A percentile compares a stretch with the other conserved stretches of the same genome.
Evolutionary conservation across 2,888 invertebrate genomes (phyloP).

Genomic region (Xylota segnis): DNA sequence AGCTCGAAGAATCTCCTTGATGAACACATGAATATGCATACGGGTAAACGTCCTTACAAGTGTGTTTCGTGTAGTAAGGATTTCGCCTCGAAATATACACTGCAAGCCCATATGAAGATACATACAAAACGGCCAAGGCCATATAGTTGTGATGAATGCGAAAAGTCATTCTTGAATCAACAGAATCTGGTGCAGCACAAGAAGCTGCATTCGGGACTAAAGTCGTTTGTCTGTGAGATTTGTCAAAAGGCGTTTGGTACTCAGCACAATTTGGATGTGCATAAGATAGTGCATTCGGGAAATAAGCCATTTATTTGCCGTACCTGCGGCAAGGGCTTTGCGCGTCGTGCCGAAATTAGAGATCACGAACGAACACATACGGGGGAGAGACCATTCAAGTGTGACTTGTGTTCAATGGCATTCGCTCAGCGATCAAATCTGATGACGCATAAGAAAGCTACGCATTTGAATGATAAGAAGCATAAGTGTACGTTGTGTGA

Average conservation of each 20-base stretch:
- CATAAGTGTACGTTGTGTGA: slow-evolving; percentile 89
- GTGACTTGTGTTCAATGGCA: slow-evolving; percentile 91
- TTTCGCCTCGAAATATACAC: slow-evolving; percentile 92
- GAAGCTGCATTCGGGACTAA: slow-evolving; percentile 89
- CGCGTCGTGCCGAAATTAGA: slow-evolving; percentile 90
- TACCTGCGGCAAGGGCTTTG: slow-evolving; percentile 90
- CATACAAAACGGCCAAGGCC: slow-evolving; percentile 89
- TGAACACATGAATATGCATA: slow-evolving; percentile 91
- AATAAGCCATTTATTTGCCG: slow-evolving; percentile 89
- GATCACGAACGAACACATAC: slow-evolving; percentile 93
- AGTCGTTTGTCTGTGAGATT: slow-evolving; percentile 81
- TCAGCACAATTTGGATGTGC: slow-evolving; percentile 91
- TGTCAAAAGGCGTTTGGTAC: slow-evolving; percentile 90
- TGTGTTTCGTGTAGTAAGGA: slow-evolving; percentile 89
- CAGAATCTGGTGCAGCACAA: slow-evolving; percentile 91
- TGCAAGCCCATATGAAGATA: slow-evolving; percentile 91
- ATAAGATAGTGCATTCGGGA: slow-evolving; percentile 92
- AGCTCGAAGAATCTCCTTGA: slow-evolving; percentile 89
- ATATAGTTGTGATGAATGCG: slow-evolving; percentile 88
- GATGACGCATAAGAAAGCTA: slow-evolving; percentile 91
- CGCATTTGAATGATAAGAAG: slow-evolving; percentile 90
- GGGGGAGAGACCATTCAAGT: slow-evolving; percentile 91
- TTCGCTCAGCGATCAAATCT: slow-evolving; percentile 94
- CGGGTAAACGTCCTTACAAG: slow-evolving; percentile 88
- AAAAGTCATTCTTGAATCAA: slow-evolving; percentile 90